Percentiles rank a stretch among this genome's conserved stretches.
phyloP scores from a whole-genome alignment of 2,113 vertebrate genomes.

The Semicossyphus pulcher region DNA sequence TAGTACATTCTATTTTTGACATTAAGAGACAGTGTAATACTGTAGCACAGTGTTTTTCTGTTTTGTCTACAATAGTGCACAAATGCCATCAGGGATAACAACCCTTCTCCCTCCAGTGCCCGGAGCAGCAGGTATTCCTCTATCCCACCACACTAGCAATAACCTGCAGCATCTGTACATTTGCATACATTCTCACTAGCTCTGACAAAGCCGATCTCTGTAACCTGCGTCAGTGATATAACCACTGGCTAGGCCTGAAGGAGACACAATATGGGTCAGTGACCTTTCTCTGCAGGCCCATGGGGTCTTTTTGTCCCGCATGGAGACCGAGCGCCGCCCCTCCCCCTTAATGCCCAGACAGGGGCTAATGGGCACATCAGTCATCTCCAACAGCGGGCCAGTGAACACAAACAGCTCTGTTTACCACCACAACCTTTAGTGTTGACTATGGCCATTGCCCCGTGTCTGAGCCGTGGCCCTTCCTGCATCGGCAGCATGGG shows the following conservation, averaged over 20 bases:
- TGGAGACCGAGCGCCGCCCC: constrained; percentile 31
- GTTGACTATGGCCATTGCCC: constrained; percentile 69
- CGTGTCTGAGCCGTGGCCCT: constrained; percentile 51
- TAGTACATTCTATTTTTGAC: not conserved
- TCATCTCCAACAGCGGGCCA: constrained; percentile 72
- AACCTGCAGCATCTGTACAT: constrained; percentile 45
- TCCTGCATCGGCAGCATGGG: constrained; percentile 50
- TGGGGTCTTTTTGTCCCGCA: constrained; percentile 65
- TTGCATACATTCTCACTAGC: constrained; percentile 55
- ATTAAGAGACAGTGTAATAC: not conserved
- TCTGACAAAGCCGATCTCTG: constrained; percentile 58
- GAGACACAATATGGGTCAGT: constrained; percentile 75
- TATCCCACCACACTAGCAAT: constrained; percentile 14
- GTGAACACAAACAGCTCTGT: constrained; percentile 77
- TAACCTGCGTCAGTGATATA: constrained; percentile 51
- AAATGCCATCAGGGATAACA: constrained; percentile 14
- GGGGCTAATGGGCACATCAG: constrained; percentile 78
- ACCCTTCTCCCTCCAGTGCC: constrained; percentile 6
- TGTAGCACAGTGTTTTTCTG: too few species aligned
- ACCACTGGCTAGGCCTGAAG: constrained; percentile 60
- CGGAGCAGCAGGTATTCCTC: constrained; percentile 36
- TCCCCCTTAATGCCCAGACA: constrained; percentile 55
- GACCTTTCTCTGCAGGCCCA: constrained; percentile 68
- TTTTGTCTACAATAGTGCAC: constrained; percentile 13
- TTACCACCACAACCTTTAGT: constrained; percentile 73